phyloP scores from a whole-genome alignment of 2,888 invertebrate genomes.

The Sarcophaga carnaria region DNA sequence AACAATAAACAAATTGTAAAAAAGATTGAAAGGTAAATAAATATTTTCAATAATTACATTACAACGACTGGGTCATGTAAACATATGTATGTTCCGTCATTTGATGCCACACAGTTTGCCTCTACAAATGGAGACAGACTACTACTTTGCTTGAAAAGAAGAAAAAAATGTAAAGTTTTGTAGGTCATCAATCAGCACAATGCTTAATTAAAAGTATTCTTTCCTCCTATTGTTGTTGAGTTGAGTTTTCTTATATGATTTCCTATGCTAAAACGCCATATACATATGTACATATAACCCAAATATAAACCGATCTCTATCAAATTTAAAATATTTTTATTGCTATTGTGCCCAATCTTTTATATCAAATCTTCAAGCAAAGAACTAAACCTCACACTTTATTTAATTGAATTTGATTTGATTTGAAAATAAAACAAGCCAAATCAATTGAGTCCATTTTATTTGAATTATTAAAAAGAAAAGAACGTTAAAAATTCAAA shows the following conservation, averaged over 20 bases:
- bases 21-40: slow-evolving; percentile 1
- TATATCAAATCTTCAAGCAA: neutral
- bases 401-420: slow-evolving; percentile 65
- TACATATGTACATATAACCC: neutral
- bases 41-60: neutral
- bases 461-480: slow-evolving; percentile 1
- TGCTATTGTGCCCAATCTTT: no score
- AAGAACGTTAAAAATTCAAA: slow-evolving; percentile 2
- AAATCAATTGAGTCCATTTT: slow-evolving; percentile 31
- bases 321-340: no score
- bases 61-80: neutral
- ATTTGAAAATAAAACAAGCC: slow-evolving; percentile 44
- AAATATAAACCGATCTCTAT: neutral
- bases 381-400: slow-evolving; percentile 12
- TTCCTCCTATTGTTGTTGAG: neutral
- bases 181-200: slow-evolving; percentile 63
- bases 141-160: slow-evolving; percentile 12
- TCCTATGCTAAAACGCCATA: neutral
- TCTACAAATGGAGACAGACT: neutral
- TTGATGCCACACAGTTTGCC: neutral
- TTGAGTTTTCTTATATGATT: neutral
- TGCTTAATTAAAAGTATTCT: slow-evolving; percentile 56
- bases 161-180: slow-evolving; percentile 47
- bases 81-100: slow-evolving; percentile 29
- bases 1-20: slow-evolving; percentile 8